Evolutionary conservation across 2,113 vertebrate genomes (phyloP).

Genomic region (Egretta garzetta): DNA sequence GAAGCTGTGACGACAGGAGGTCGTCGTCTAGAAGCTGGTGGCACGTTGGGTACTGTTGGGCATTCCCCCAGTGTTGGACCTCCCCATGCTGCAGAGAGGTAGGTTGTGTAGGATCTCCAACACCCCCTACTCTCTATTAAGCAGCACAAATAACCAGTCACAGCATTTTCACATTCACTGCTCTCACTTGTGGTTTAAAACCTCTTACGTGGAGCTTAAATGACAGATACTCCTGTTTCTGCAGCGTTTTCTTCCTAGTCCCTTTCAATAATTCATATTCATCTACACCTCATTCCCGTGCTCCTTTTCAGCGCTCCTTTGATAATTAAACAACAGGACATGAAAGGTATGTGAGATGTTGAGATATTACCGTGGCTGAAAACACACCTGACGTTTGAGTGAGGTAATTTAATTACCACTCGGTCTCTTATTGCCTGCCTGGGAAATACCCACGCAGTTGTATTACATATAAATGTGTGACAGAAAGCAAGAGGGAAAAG

Average conservation of each 20-base stretch:
- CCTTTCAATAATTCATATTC: slow-evolving; percentile 45
- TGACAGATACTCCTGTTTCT: slow-evolving; percentile 9
- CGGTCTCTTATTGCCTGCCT: neutral
- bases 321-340: slow-evolving; percentile 31
- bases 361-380: neutral
- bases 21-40: neutral
- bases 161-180: neutral
- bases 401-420: slow-evolving; percentile 24
- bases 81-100: neutral
- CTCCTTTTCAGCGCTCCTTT: slow-evolving; percentile 46
- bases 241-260: neutral
- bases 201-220: neutral
- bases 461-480: neutral
- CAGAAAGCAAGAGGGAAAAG: neutral
- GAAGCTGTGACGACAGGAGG: neutral
- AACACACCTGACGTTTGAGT: neutral
- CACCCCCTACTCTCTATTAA: neutral
- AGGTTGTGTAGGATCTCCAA: neutral
- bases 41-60: neutral
- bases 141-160: neutral
- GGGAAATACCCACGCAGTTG: neutral
- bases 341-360: slow-evolving; percentile 2
- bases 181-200: neutral
- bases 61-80: neutral
- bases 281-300: neutral